These are phyloP conservation scores for Gymnocheta viridis DNA, from an alignment of 2,888 invertebrate species.

Conservation along the genomic window DNA sequence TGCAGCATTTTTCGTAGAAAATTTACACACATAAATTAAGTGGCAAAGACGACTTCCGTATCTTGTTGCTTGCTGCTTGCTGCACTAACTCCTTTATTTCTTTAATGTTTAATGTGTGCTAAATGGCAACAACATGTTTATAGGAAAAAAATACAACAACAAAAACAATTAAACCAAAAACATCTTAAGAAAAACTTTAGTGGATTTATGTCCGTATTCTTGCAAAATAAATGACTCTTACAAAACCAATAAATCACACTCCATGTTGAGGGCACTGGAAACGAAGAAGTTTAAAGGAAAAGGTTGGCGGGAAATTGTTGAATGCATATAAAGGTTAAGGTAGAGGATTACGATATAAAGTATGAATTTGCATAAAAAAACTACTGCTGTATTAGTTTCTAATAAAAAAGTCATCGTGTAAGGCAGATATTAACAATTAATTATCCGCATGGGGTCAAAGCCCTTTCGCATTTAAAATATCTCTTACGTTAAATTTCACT, in stretches of 20 bases:
- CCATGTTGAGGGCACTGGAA: neutral
- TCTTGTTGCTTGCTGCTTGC: conserved; percentile 32
- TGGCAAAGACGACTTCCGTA: conserved; percentile 68
- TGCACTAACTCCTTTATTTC: conserved; percentile 22
- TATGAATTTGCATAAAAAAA: no score
- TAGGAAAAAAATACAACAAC: conserved; percentile 5
- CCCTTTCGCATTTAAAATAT: no score
- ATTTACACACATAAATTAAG: conserved; percentile 65
- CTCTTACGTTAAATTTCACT: no score
- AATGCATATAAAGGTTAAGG: neutral
- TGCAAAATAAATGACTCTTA: conserved; percentile 33
- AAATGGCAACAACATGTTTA: conserved; percentile 39
- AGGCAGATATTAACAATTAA: no score
- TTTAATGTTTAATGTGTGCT: conserved; percentile 55
- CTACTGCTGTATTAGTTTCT: no score
- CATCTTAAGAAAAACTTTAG: conserved; percentile 7
- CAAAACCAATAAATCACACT: conserved; percentile 57
- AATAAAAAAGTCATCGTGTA: no score
- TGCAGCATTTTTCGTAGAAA: conserved; percentile 44
- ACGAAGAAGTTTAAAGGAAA: neutral
- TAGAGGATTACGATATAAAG: no score
- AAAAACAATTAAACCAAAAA: neutral
- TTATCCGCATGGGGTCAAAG: no score
- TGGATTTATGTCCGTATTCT: conserved; percentile 12
- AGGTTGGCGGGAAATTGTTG: neutral